Conservation (phyloP, 1,140 invertebrate genomes). For the Orius insidiosus region DNA sequence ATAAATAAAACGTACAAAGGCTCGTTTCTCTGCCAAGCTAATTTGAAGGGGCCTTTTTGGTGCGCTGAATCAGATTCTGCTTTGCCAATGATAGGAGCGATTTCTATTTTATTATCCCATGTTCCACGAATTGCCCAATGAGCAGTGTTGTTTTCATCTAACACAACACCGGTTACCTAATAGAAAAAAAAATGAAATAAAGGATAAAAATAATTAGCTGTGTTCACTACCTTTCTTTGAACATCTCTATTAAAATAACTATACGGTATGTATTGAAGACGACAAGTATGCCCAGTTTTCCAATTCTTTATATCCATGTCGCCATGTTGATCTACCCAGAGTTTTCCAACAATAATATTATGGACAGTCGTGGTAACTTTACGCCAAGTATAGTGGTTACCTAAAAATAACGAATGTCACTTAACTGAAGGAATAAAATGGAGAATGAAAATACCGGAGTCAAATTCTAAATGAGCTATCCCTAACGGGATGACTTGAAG, state of each 20-base stretch:
- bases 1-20: slow-evolving; percentile 38
- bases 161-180: slow-evolving; percentile 49
- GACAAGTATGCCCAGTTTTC: slow-evolving; percentile 76
- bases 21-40: slow-evolving; percentile 70
- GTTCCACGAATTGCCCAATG: slow-evolving; percentile 77
- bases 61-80: slow-evolving; percentile 64
- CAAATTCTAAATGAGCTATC: slow-evolving; percentile 64
- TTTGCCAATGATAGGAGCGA: slow-evolving; percentile 55
- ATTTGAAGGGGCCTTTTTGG: slow-evolving; percentile 68
- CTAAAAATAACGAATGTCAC: slow-evolving; percentile 23
- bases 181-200: slow-evolving; percentile 7
- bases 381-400: slow-evolving; percentile 82
- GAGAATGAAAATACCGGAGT: slow-evolving; percentile 20
- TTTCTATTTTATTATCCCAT: slow-evolving; percentile 91
- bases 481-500: slow-evolving; percentile 82
- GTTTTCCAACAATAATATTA: slow-evolving; percentile 96
- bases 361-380: slow-evolving; percentile 97
- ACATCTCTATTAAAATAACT: slow-evolving; percentile 93
- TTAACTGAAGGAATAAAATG: slow-evolving; percentile 3
- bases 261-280: slow-evolving; percentile 91
- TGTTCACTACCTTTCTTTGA: slow-evolving; percentile 55
- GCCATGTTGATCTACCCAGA: slow-evolving; percentile 98
- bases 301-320: slow-evolving; percentile 94
- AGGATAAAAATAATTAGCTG: background rate
- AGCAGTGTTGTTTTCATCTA: slow-evolving; percentile 37